Percentiles rank a stretch among this genome's conserved stretches.
phyloP scores from a whole-genome alignment of 2,888 invertebrate genomes.

The Liodrosophila aerea region DNA sequence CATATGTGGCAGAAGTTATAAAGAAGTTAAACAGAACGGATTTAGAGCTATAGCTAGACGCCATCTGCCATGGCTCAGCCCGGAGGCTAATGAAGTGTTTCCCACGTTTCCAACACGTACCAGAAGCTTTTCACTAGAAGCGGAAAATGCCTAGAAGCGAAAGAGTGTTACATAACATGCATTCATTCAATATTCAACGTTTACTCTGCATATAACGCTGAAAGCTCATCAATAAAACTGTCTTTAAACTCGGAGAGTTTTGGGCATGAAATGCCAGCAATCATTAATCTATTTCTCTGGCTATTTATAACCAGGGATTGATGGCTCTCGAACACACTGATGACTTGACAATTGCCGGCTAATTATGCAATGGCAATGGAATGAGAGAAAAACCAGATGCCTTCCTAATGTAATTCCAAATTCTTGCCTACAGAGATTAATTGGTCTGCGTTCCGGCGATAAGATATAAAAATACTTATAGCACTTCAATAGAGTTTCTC shows the following conservation, averaged over 20 bases:
- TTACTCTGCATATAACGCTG: not conserved
- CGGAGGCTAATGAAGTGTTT: slow-evolving; percentile 23
- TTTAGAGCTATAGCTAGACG: not conserved
- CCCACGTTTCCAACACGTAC: slow-evolving; percentile 55
- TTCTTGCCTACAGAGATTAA: slow-evolving; percentile 52
- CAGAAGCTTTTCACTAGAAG: slow-evolving; percentile 38
- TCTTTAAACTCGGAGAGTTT: slow-evolving; percentile 32
- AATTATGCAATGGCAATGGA: slow-evolving; percentile 58
- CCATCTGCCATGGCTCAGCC: slow-evolving; percentile 35
- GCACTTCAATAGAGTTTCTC: too few relatives aligned
- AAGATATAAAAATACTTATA: slow-evolving; percentile 15
- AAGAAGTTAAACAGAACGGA: slow-evolving; percentile 14
- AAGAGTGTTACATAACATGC: too few relatives aligned
- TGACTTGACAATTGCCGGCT: slow-evolving; percentile 68
- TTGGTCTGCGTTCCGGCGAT: slow-evolving; percentile 45
- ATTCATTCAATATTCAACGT: too few relatives aligned
- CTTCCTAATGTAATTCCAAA: slow-evolving; percentile 41
- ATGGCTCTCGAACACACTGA: slow-evolving; percentile 37
- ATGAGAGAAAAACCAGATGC: slow-evolving; percentile 25
- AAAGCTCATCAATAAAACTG: slow-evolving; percentile 62
- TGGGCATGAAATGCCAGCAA: slow-evolving; percentile 39
- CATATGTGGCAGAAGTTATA: slow-evolving; percentile 48
- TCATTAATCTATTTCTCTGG: slow-evolving; percentile 66
- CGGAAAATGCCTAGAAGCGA: slow-evolving; percentile 5
- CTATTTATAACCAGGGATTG: slow-evolving; percentile 57